Conservation (phyloP, 2,113 vertebrate genomes). For the Melanerpes aurifrons region DNA sequence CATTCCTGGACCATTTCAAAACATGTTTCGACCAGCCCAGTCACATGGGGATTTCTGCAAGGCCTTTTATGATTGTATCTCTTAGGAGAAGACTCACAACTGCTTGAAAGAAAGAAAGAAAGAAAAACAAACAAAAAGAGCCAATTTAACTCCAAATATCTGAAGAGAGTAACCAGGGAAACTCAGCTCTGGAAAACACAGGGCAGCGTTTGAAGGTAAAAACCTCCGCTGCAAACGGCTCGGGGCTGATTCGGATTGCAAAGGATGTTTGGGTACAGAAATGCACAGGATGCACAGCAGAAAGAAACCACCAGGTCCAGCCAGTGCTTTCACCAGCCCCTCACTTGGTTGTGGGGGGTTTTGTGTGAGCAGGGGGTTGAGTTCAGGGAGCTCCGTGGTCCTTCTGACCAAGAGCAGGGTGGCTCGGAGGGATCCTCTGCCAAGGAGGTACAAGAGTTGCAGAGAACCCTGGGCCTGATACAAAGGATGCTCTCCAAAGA, state of each 20-base stretch:
- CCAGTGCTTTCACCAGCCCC: neutral
- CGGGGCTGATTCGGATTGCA: neutral
- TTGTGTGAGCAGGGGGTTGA: neutral
- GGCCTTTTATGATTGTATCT: conserved; percentile 64
- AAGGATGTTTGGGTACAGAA: neutral
- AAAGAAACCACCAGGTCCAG: neutral
- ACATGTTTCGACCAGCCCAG: conserved; percentile 43
- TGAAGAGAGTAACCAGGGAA: neutral
- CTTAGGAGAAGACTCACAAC: neutral
- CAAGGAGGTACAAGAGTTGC: neutral
- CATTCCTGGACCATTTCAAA: conserved; percentile 58
- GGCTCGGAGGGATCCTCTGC: neutral
- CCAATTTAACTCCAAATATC: conserved; percentile 45
- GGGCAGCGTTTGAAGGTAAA: conserved; percentile 17
- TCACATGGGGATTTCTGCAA: neutral
- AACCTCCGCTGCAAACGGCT: neutral
- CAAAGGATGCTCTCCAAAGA: neutral
- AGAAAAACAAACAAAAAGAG: conserved; percentile 55
- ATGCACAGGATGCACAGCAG: neutral
- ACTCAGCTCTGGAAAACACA: neutral
- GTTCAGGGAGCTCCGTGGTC: rapidly evolving
- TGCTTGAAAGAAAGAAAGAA: conserved; percentile 27
- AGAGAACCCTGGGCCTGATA: rapidly evolving
- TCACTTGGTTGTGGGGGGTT: neutral
- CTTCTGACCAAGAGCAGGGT: neutral